Evolutionary conservation across 2,888 invertebrate species (phyloP).

Genomic region (Trichogramma dendrolimi): DNA sequence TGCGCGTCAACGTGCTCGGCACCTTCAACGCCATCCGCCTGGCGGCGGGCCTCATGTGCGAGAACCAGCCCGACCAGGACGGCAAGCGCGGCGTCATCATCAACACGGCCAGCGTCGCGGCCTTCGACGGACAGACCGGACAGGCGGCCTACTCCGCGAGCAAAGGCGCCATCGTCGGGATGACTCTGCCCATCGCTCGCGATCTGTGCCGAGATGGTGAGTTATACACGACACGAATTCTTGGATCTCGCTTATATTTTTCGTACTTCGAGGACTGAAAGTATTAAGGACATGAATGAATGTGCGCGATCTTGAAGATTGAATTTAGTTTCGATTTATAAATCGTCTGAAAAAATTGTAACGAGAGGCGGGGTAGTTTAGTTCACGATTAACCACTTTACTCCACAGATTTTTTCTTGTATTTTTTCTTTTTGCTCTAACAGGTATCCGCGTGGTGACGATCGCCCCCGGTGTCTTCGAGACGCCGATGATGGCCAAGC

Average conservation of each 20-base stretch:
- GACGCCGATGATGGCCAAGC: constrained; percentile 55
- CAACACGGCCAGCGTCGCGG: constrained; percentile 93
- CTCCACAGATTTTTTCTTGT: no score
- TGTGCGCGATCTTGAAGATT: no score
- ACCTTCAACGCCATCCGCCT: constrained; percentile 91
- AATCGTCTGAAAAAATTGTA: no score
- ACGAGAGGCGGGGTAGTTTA: no score
- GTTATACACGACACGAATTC: no score
- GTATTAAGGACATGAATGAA: no score
- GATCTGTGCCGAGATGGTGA: constrained; percentile 74
- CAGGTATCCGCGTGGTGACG: constrained; percentile 39
- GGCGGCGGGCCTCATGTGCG: constrained; percentile 74
- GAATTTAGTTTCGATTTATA: no score
- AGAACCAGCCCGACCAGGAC: constrained; percentile 75
- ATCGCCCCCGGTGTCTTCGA: constrained; percentile 56
- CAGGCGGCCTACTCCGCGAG: constrained; percentile 92
- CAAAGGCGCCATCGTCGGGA: constrained; percentile 86
- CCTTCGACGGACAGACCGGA: constrained; percentile 94
- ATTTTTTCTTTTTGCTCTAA: no score
- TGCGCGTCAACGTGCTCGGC: constrained; percentile 61
- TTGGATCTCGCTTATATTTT: no score
- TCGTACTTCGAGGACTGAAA: no score
- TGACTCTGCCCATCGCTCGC: constrained; percentile 94
- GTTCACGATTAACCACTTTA: no score
- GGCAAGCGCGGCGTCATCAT: constrained; percentile 90